Conservation (phyloP, 2,113 vertebrate genomes). For the Sphyrna mokarran region DNA sequence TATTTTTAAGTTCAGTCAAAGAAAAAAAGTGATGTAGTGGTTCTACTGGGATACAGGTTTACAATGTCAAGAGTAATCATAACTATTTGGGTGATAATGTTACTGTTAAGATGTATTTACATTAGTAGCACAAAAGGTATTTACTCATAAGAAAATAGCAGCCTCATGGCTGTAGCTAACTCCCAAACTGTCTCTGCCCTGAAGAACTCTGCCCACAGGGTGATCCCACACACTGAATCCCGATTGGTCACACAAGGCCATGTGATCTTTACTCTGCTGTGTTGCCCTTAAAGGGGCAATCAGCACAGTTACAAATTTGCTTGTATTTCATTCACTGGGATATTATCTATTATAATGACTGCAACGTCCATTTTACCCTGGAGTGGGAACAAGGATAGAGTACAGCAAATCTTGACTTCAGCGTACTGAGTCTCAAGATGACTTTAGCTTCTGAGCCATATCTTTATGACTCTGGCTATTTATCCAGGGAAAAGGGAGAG, state of each 20-base stretch:
- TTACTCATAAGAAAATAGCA: no score
- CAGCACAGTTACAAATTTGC: no score
- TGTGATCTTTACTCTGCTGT: no score
- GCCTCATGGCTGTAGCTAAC: no score
- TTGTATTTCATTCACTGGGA: neutral
- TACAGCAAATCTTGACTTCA: neutral
- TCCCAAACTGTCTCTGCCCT: no score
- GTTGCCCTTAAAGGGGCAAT: no score
- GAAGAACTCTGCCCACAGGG: no score
- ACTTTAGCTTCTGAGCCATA: neutral
- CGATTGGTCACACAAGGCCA: no score
- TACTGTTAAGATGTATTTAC: no score
- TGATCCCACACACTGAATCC: no score
- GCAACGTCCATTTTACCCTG: neutral
- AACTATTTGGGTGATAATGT: neutral
- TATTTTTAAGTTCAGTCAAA: neutral
- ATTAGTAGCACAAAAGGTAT: no score
- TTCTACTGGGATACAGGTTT: neutral
- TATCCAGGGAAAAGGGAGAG: neutral
- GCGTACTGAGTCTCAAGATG: neutral
- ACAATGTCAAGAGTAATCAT: neutral
- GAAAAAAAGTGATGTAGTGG: neutral
- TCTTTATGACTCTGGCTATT: neutral
- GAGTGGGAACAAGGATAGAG: neutral
- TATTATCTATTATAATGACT: neutral